Conservation (phyloP, 2,113 vertebrate species). For the zebrafish (Danio rerio) region DNA sequence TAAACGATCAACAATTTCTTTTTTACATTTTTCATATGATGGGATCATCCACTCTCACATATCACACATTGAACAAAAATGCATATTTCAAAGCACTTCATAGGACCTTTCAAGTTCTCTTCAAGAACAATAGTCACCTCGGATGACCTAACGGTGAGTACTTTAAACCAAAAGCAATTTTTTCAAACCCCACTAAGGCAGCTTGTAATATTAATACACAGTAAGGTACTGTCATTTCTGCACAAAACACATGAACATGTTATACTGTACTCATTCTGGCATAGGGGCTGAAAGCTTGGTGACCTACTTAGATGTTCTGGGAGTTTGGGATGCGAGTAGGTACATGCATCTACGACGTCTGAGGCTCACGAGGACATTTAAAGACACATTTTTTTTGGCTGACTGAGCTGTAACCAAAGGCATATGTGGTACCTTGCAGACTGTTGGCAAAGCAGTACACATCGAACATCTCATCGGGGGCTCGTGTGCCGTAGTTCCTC, state of each 20-base stretch:
- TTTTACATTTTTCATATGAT: no score
- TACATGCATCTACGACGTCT: conserved; percentile 38
- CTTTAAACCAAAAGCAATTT: no score
- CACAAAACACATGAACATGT: conserved; percentile 30
- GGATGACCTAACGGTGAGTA: no score
- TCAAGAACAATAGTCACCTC: no score
- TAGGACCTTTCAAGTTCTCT: no score
- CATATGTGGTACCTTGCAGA: conserved; percentile 78
- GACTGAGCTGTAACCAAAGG: conserved; percentile 57
- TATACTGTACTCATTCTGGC: conserved; percentile 38
- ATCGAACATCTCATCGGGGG: conserved; percentile 85
- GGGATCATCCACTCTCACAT: no score
- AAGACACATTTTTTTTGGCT: conserved; percentile 29
- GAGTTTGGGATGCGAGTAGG: conserved; percentile 47
- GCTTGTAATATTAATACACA: neutral
- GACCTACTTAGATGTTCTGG: conserved; percentile 55
- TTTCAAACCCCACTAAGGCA: neutral
- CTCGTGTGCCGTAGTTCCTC: conserved; percentile 89
- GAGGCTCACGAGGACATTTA: conserved; percentile 44
- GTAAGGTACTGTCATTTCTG: neutral
- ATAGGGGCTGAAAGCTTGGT: conserved; percentile 47
- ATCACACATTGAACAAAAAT: no score
- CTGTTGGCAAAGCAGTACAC: conserved; percentile 91
- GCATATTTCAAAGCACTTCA: no score
- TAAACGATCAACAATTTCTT: no score